Conservation (phyloP, 2,113 vertebrate species). For the Carlito syrichta region DNA sequence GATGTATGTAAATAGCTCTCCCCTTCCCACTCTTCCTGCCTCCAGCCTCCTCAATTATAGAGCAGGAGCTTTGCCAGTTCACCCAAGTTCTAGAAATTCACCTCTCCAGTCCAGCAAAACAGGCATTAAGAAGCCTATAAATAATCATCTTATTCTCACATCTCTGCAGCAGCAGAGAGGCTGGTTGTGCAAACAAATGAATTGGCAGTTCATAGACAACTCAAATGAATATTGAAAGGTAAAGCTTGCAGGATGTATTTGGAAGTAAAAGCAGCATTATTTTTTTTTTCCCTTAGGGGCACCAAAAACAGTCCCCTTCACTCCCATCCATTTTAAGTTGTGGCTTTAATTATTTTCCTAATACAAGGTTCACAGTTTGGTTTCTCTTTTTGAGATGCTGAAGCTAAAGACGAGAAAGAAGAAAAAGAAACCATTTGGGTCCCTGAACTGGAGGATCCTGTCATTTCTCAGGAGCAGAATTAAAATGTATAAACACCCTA, state of each 20-base stretch:
- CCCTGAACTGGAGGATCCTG: neutral
- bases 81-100: neutral
- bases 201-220: neutral
- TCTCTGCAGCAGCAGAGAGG: neutral
- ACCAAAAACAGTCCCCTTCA: neutral
- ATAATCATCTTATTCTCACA: neutral
- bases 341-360: neutral
- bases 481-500: neutral
- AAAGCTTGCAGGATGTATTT: neutral
- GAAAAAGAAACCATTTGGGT: neutral
- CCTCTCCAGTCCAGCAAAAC: neutral
- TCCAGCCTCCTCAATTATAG: conserved; percentile 36
- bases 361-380: neutral
- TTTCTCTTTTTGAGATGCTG: neutral
- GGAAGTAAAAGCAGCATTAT: neutral
- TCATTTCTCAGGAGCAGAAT: neutral
- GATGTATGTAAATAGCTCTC: conserved; percentile 26
- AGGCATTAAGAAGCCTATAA: conserved; percentile 11
- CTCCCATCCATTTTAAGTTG: neutral
- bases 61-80: neutral
- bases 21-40: neutral
- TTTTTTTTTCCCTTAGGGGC: neutral
- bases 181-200: neutral
- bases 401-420: neutral
- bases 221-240: fast-evolving